Base-by-base conservation (phyloP, 1,140 invertebrate genomes). In the Ceratosolen solmsi region DNA sequence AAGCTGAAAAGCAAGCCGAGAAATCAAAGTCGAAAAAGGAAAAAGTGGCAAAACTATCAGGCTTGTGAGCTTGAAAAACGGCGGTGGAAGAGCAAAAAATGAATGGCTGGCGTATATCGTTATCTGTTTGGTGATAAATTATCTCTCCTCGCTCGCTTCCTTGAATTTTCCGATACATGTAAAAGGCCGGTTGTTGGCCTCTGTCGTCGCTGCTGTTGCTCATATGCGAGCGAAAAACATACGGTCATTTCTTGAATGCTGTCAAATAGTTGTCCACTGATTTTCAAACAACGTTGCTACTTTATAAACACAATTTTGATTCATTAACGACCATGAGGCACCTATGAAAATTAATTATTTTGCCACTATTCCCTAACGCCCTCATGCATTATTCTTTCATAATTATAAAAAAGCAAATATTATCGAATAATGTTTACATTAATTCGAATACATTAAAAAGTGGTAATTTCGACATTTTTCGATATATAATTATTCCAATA, bases 41-140 rank as follows among this genome's bases (percentile, higher is more conserved):
- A 56, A 73, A 56, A 36, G 25, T 8, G 49, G 17, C 3, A 73
- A 73, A 73, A 56, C 46, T 54, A 49, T 51, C 27, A n/a, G 54
- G 3, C 25, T 20, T 73, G 49, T 20, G 41, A 49, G 13, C 41
- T 27, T 2, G 38, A 72, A 25, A 72, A 36, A 27, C 17, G 46
- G 5, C 46, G 2, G 2, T 22, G 2, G 13, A 25, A 41, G 54
- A 13, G 22, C 7, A n/a, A 74, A 75, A 75, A 58, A 58, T 60
- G n/a, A 75, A 75, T 75, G 25, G 20, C 36, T 2, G 5, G 13
- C 25, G 38, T 49, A 65, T 33, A 65, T 63, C 41, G 58, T 77
- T 77, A 65, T 77, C 75, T 38, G 58, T 13, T 3, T 20, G 41
- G 49, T 38, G 75, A n/a, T 77, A 77, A 77, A 77, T 54, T 54